Base-by-base conservation (phyloP, 2,888 invertebrate species). In the Watsonalla binaria region DNA sequence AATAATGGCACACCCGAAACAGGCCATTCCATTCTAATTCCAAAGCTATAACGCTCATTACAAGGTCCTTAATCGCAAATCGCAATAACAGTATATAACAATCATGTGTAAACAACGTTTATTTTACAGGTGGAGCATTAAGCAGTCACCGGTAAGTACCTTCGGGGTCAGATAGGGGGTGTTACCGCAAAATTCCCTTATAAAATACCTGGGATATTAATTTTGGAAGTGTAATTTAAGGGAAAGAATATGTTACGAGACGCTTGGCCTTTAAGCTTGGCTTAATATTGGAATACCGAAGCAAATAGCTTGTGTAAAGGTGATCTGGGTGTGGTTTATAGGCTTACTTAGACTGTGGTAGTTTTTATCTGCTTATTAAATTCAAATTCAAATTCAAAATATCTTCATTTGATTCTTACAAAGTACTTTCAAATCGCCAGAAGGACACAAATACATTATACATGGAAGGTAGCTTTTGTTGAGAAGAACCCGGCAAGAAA, bases 141-240 rank as follows among this genome's bases (percentile, higher is more conserved):
- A 37, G 37, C 49, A 61, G 55, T 61, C 64, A 60, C 52, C 64
- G 69, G 66, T 69, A 69, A 69, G 66, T 62, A 51, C 55, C 63
- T 60, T 61, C 58, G 62, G 58, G 60, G 45, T 60, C 64, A 66
- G 61, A 56, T 60, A 55, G 56, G 48, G 68, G 61, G 51, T 13
- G 55, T 62, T 51, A 52, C 66, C 69, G 58, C 68, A 67, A 67
- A 67, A 61, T 69, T 69, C 56, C 60, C 59, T 57, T 55, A 66
- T 64, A 66, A 68, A 67, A 62, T 61, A 66, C 52, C 57, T 58
- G 55, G 55, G 61, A 61, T 62, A 69, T 69, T 69, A 69, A 69
- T 69, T 66, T 69, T 51, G 53, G 56, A 57, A 56, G 62, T 60
- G 61, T 65, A 67, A 57, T 67, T 68, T 69, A 69, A 54, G 61